Evolutionary conservation across 2,888 invertebrate species (phyloP).

Genomic region (Lissocephala sabroskyi): DNA sequence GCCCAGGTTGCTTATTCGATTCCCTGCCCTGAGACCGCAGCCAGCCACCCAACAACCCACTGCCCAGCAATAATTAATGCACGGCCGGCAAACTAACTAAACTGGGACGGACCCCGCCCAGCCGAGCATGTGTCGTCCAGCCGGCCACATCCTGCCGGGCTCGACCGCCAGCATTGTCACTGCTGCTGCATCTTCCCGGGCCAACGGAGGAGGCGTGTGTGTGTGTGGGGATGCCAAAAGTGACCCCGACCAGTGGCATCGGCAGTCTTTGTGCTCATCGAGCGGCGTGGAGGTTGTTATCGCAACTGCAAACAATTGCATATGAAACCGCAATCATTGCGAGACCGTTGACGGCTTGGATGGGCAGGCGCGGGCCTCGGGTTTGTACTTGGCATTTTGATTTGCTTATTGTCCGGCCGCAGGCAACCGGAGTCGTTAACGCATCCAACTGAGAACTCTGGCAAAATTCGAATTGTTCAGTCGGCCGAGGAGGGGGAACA

Average conservation of each 20-base stretch:
- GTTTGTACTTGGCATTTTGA: too few species aligned
- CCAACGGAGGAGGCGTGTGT: background rate
- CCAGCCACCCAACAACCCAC: constrained; percentile 1
- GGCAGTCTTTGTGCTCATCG: constrained; percentile 9
- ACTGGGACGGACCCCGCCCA: constrained; percentile 13
- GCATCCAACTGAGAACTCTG: too few species aligned
- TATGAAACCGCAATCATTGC: constrained; percentile 52
- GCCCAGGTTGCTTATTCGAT: constrained; percentile 16
- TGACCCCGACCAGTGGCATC: constrained; percentile 7
- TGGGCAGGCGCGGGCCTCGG: too few species aligned
- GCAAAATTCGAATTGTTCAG: too few species aligned
- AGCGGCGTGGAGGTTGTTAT: background rate
- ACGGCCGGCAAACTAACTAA: constrained; percentile 60
- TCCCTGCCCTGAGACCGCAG: constrained; percentile 16
- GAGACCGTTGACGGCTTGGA: constrained; percentile 44
- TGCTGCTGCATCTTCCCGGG: background rate
- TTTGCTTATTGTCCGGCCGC: too few species aligned
- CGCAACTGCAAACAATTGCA: constrained; percentile 51
- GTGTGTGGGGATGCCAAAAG: background rate
- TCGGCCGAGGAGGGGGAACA: too few species aligned
- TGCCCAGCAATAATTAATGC: constrained; percentile 56
- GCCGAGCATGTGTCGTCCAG: background rate
- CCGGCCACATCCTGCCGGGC: background rate
- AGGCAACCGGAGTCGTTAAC: too few species aligned
- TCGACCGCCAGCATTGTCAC: constrained; percentile 3